These are phyloP conservation scores for Phalloptychus januarius DNA, from an alignment of 2,797 vertebrate genomes.

Conservation along the genomic window DNA sequence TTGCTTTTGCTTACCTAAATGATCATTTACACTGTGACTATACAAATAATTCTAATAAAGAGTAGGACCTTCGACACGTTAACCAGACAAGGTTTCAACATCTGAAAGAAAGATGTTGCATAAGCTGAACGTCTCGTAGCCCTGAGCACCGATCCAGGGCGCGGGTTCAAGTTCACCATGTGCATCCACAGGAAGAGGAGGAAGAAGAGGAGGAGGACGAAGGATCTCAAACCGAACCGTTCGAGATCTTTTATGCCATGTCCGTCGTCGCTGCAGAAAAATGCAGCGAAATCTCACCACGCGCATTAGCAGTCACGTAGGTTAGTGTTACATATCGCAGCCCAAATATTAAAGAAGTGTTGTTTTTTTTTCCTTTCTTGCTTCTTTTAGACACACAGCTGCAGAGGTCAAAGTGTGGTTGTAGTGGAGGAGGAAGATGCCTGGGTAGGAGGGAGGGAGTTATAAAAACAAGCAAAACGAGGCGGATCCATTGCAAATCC, in stretches of 20 bases:
- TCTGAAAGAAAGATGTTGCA: conserved; percentile 61
- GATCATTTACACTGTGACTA: conserved; percentile 38
- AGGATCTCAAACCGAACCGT: conserved; percentile 33
- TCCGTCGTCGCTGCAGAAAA: conserved; percentile 52
- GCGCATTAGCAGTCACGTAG: conserved; percentile 27
- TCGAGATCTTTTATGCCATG: conserved; percentile 39
- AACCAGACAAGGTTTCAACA: conserved; percentile 46
- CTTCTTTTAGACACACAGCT: conserved; percentile 45
- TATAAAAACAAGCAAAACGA: conserved; percentile 42
- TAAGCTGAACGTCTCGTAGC: conserved; percentile 74
- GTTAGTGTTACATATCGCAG: conserved; percentile 53
- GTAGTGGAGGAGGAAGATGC: conserved; percentile 36
- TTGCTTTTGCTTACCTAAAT: conserved; percentile 47
- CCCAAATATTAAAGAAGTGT: conserved; percentile 32
- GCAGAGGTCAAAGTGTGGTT: conserved; percentile 48
- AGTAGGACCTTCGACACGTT: conserved; percentile 47
- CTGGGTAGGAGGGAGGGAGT: background rate
- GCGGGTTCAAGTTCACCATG: conserved; percentile 54
- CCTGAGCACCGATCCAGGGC: conserved; percentile 54
- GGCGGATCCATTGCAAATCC: conserved; percentile 51
- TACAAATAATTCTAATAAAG: conserved; percentile 49
- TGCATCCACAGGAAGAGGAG: conserved; percentile 35
- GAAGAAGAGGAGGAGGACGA: conserved; percentile 13
- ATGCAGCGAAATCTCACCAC: conserved; percentile 41
- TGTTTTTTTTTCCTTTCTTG: conserved; percentile 5